Evolutionary conservation across 2,888 invertebrate species (phyloP).

Genomic region (Dicycla oo): DNA sequence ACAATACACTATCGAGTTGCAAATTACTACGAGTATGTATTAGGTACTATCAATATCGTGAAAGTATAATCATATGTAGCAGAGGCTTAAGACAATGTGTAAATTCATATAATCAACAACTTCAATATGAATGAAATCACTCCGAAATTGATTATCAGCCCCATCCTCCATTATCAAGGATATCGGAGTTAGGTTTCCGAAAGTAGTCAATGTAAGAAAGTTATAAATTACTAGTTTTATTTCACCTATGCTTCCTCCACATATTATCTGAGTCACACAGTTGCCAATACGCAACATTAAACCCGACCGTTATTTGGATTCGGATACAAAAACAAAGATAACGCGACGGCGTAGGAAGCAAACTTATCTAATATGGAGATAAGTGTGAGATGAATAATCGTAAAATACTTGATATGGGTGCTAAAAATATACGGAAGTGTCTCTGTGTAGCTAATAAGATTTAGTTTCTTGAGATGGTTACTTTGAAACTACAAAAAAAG

Average conservation of each 20-base stretch:
- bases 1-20: not conserved
- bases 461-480: not conserved
- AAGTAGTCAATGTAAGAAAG: constrained; percentile 7
- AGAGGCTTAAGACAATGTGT: not conserved
- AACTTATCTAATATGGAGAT: constrained; percentile 59
- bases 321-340: constrained; percentile 50
- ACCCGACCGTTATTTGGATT: constrained; percentile 45
- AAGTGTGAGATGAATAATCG: constrained; percentile 44
- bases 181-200: not conserved
- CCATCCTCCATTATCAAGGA: not conserved
- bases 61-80: not conserved
- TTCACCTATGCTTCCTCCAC: constrained; percentile 8
- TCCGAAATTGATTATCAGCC: not conserved
- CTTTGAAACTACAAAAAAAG: not conserved
- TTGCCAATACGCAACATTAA: constrained; percentile 27
- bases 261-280: constrained; percentile 38
- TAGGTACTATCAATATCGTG: not conserved
- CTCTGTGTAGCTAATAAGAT: not conserved
- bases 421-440: constrained; percentile 35
- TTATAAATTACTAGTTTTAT: constrained; percentile 26
- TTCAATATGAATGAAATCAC: not conserved
- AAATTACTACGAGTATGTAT: no score
- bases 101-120: not conserved
- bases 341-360: constrained; percentile 46
- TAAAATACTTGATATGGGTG: constrained; percentile 39